Evolutionary conservation across 2,888 invertebrate species (phyloP), one percentile per base, ranked within the genome.

Genomic region (Limnephilus lunatus): DNA sequence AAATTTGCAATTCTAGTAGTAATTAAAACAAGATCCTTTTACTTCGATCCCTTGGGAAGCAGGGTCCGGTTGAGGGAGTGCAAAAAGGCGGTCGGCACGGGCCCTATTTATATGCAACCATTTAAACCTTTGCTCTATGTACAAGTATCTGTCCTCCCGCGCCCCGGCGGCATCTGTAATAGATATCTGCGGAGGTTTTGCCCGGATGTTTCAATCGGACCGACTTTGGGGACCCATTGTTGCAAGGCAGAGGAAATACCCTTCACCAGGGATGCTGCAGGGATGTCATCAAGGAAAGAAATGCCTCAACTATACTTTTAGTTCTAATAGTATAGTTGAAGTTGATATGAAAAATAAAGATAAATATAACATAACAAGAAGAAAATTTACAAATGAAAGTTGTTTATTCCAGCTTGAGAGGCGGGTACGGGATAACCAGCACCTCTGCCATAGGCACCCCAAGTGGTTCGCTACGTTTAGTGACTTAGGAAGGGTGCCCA

Each of bases 171-270:
- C 53, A 68, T 68, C 53, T 68, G 53, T 68, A 68, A 19, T 68
- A 25, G 53, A 68, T 5, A 68, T 68, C 53, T 15, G 35, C 83
- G 83, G 31, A 83, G 83, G 83, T 83, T 83, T 83, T 83, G 83
- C 4, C 83, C 83, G 83, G 83, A 83, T 83, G 83, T 35, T 35
- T 83, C 83, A 68, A 68, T 68, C 53, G 53, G 53, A 5, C 19
- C 53, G 7, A 68, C 53, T 68, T 68, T 68, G 25, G 53, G 30
- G 83, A 30, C 83, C 83, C 31, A 83, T 83, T 83, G 83, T 83
- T 83, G 19, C 83, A 31, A 35, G 83, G 83, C 83, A 31, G 83
- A 35, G 83, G 19, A 35, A 83, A 83, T 83, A 83, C 35, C 19
- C 30, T 2, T 12, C 0, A 83, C 32, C 83, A 83, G 30, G 31